Evolutionary conservation across 1,140 invertebrate species (phyloP).

Genomic region (Hesperophylax magnus): DNA sequence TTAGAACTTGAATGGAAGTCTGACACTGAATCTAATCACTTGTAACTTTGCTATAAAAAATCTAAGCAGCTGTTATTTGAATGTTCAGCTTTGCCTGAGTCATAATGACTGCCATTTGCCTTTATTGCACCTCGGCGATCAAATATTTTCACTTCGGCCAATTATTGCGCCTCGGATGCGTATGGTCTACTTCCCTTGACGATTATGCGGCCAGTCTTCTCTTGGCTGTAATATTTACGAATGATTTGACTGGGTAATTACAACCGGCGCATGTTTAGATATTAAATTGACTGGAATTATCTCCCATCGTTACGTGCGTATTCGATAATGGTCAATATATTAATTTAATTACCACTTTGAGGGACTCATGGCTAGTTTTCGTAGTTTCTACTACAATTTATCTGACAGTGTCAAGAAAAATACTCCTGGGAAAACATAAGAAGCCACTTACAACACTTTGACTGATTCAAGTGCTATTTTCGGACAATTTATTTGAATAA

Average conservation of each 20-base stretch:
- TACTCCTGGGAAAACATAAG: too few relatives aligned
- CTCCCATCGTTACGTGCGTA: conserved; percentile 4
- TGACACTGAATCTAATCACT: background rate
- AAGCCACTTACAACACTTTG: too few relatives aligned
- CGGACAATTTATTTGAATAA: background rate
- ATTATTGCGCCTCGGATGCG: background rate
- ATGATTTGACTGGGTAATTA: conserved; percentile 18
- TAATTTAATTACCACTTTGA: background rate
- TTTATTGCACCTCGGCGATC: background rate
- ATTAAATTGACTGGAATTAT: background rate
- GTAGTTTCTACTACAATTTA: too few relatives aligned
- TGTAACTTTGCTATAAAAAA: background rate
- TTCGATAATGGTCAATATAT: conserved; percentile 14
- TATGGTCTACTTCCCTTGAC: too few relatives aligned
- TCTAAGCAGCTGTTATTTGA: too few relatives aligned
- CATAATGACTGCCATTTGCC: background rate
- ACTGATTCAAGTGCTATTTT: background rate
- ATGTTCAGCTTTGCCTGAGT: background rate
- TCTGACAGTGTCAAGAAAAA: too few relatives aligned
- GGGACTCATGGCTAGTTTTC: too few relatives aligned
- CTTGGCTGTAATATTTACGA: background rate
- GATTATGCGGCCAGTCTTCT: background rate
- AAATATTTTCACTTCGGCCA: conserved; percentile 11
- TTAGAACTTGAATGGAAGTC: background rate
- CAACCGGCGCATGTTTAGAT: background rate